These are phyloP conservation scores for Chaenocephalus aceratus DNA, from an alignment of 2,113 vertebrate genomes.

Conservation along the genomic window DNA sequence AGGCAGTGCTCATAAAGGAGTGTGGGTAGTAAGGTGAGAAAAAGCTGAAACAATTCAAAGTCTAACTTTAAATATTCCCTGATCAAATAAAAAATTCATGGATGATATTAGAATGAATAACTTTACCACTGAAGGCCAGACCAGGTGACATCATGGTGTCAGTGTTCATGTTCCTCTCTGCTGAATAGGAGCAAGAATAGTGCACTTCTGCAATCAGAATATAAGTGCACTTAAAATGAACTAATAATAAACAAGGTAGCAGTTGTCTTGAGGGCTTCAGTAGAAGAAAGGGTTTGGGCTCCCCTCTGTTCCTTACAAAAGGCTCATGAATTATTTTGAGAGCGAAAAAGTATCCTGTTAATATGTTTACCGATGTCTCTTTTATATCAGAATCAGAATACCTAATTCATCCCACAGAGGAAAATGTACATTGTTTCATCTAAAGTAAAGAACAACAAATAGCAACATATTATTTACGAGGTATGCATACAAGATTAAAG, in stretches of 20 bases:
- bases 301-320: neutral
- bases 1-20: constrained; percentile 2
- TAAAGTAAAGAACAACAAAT: no score
- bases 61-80: constrained; percentile 2
- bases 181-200: neutral
- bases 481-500: no score
- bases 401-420: no score
- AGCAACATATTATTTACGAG: no score
- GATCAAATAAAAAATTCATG: constrained; percentile 32
- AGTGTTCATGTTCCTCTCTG: neutral
- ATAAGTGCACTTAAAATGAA: neutral
- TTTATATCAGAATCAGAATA: no score
- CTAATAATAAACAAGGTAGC: neutral
- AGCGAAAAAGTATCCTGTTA: no score
- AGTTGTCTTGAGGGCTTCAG: neutral
- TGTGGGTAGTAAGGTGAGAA: neutral
- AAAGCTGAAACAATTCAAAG: constrained; percentile 1
- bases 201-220: neutral
- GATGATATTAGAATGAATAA: constrained; percentile 4
- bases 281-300: neutral
- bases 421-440: no score
- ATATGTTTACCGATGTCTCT: no score
- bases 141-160: neutral
- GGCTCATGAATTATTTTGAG: no score
- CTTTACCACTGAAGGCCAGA: constrained; percentile 1